Evolutionary conservation across 2,113 vertebrate genomes (phyloP), one percentile per base, ranked within the genome.

Genomic region (Ammodytes dubius): DNA sequence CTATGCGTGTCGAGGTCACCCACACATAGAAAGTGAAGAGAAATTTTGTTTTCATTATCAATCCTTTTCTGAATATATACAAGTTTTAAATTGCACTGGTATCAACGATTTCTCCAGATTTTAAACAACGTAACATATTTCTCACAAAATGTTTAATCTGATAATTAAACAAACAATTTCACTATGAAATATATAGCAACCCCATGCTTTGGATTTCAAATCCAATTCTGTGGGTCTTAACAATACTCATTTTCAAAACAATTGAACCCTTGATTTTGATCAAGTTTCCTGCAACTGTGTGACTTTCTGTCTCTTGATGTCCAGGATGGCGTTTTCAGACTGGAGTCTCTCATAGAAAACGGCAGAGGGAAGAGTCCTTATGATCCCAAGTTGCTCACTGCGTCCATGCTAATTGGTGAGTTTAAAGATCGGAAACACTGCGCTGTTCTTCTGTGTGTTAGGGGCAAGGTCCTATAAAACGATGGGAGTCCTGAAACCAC

Each of bases 351-450:
- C 79, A 94, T 97, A 87, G 98, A 99, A 94, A 99, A 99, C 50
- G 98, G 98, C 72, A 94, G 98, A 58, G 98, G 98, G 40, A 99
- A 99, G 93, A 99, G 98, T 81, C 98, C 98, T 1, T 99, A 99
- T 60, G 98, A 99, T 89, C 98, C 98, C 15, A 99, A 98, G 92
- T 92, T 99, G 76, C 95, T 95, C 90, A 99, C 97, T 40, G 97
- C 98, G 56, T 99, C 98, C 81, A 96, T 98, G 91, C 96, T 99
- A 89, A 95, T 99, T 88, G 97, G 97, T 99, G 92, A 85, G 95
- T 90, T 78, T 27, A 58, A 27, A 67, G 58, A 71, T 45, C 7
- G 7, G 72, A 85, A 67, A 39, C 50, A 4, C 40, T 37, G 10
- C 7, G 37, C 57, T 50, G 68, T 0, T 76, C 60, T 10, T 67